Percentiles rank a stretch among this genome's conserved stretches.
Conservation (phyloP, 2,113 vertebrate genomes). For the Chrysemys picta region DNA sequence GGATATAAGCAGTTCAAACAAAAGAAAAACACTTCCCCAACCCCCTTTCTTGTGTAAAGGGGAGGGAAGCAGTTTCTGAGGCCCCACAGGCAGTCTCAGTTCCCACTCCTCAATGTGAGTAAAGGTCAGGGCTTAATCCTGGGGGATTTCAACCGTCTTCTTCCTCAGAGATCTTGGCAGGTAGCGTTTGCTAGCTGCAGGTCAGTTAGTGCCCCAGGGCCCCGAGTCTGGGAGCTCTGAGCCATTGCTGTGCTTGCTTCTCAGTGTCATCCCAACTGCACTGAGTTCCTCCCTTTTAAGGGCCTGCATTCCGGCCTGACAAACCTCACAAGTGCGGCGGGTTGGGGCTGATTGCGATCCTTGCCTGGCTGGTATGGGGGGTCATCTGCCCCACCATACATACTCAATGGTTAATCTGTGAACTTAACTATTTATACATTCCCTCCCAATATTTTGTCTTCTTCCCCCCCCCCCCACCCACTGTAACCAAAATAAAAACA, state of each 20-base stretch:
- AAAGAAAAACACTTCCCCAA: background rate
- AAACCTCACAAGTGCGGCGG: background rate
- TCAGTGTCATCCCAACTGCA: background rate
- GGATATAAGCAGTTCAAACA: background rate
- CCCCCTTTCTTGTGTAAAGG: background rate
- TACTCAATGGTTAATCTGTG: background rate
- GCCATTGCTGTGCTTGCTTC: background rate
- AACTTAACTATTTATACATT: background rate
- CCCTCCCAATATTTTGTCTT: background rate
- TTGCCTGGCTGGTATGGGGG: background rate
- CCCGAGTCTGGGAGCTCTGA: background rate
- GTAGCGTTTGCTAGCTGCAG: background rate
- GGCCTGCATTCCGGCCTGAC: background rate
- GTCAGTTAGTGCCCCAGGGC: background rate
- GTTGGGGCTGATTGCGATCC: background rate
- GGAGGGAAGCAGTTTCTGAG: background rate
- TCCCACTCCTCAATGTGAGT: background rate
- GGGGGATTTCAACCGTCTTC: background rate
- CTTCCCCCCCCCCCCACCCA: accelerated
- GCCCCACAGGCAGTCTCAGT: background rate
- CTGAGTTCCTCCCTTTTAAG: background rate
- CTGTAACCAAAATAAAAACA: background rate
- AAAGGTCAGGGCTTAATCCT: background rate
- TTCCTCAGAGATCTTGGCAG: background rate
- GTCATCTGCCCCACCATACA: background rate